phyloP scores from a whole-genome alignment of 2,797 vertebrate genomes.

The Avahi laniger region DNA sequence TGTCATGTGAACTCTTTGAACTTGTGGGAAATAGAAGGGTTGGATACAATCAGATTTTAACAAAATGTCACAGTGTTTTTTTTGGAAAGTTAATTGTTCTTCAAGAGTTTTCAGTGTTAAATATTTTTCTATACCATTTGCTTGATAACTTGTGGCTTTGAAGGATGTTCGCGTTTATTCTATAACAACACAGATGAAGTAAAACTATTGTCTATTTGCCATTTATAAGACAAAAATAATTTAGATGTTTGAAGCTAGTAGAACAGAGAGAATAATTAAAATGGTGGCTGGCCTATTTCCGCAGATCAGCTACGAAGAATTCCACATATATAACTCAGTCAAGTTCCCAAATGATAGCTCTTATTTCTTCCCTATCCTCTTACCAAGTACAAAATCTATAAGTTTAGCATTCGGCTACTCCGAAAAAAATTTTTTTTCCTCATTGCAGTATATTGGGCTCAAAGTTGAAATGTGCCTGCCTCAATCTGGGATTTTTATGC shows the following conservation, averaged over 20 bases:
- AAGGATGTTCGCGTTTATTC: not conserved
- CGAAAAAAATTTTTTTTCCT: not conserved
- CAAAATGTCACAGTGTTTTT: not conserved
- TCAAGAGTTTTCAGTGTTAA: slow-evolving; percentile 21
- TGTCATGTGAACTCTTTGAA: not conserved
- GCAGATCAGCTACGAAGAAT: not conserved
- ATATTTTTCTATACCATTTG: not conserved
- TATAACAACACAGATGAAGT: not conserved
- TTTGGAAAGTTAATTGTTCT: not conserved
- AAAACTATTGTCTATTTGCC: not conserved
- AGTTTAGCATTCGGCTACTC: not conserved
- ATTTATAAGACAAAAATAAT: not conserved
- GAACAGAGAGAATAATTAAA: slow-evolving; percentile 31
- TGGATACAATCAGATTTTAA: not conserved
- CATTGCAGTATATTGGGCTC: not conserved
- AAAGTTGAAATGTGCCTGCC: not conserved
- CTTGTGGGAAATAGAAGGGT: not conserved
- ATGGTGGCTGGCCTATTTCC: not conserved
- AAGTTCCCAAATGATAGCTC: not conserved
- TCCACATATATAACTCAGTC: not conserved
- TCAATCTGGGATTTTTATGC: not conserved
- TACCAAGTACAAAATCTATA: not conserved
- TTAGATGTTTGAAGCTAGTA: not conserved
- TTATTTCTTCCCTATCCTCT: not conserved
- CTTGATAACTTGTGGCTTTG: not conserved